Percentiles rank a stretch among this genome's conserved stretches.
Conservation (phyloP, 1,140 invertebrate species). For the Trichonephila inaurata region DNA sequence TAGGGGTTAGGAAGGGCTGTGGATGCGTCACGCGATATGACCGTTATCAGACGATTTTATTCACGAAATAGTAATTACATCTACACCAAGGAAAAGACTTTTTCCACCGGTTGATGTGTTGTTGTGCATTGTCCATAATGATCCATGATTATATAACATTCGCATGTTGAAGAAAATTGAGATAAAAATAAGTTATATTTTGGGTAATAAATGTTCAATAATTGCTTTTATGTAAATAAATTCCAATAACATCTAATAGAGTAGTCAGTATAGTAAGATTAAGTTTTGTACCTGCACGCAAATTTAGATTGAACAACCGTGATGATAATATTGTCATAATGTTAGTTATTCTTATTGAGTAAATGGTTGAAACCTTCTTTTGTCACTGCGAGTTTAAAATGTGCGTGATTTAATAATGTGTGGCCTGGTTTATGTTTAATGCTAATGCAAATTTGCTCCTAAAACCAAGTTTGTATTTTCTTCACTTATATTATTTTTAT, state of each 20-base stretch:
- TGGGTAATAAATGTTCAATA: slow-evolving; percentile 20
- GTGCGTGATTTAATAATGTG: too few relatives aligned
- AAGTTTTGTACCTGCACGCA: neutral
- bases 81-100: slow-evolving; percentile 51
- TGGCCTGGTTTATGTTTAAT: too few relatives aligned
- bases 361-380: too few relatives aligned
- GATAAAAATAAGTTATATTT: slow-evolving; percentile 31
- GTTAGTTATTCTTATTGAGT: neutral
- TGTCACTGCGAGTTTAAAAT: too few relatives aligned
- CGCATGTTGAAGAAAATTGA: neutral
- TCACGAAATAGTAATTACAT: slow-evolving; percentile 72
- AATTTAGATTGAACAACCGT: neutral
- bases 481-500: too few relatives aligned
- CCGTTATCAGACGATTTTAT: slow-evolving; percentile 72
- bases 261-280: neutral
- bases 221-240: slow-evolving; percentile 58
- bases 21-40: slow-evolving; percentile 43
- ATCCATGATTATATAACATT: neutral
- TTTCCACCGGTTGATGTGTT: slow-evolving; percentile 46
- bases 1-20: neutral
- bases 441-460: too few relatives aligned
- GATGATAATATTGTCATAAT: neutral
- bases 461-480: too few relatives aligned
- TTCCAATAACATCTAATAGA: neutral
- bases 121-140: slow-evolving; percentile 50